Percentiles rank a stretch among this genome's conserved stretches.
Conservation (phyloP, 1,140 invertebrate genomes). For the Eupristina koningsbergeri region DNA sequence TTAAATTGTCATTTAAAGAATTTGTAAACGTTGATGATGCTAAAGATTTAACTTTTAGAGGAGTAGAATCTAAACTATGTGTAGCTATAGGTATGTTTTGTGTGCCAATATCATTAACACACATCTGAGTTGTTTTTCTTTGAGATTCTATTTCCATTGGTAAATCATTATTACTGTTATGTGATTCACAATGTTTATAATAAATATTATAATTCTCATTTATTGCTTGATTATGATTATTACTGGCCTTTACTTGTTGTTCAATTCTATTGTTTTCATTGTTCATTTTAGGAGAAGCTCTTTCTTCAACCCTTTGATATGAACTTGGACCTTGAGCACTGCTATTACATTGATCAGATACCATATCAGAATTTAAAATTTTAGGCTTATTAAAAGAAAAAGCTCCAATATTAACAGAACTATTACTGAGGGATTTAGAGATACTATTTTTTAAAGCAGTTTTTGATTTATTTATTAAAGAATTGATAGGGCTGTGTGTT, state of each 20-base stretch:
- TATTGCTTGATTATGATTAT: conserved; percentile 36
- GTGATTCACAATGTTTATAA: background rate
- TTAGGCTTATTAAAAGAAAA: conserved; percentile 54
- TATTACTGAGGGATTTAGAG: conserved; percentile 62
- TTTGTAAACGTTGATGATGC: conserved; percentile 45
- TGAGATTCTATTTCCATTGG: conserved; percentile 36
- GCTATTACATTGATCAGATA: conserved; percentile 14
- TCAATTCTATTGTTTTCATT: conserved; percentile 12
- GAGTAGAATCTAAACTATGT: conserved; percentile 60
- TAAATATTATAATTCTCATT: conserved; percentile 43
- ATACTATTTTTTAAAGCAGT: conserved; percentile 58
- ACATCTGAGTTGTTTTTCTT: conserved; percentile 23
- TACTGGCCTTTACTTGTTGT: conserved; percentile 37
- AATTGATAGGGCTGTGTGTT: conserved; percentile 61
- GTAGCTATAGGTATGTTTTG: conserved; percentile 49
- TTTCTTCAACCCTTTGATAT: background rate
- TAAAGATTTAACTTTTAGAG: conserved; percentile 53
- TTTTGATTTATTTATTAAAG: conserved; percentile 59
- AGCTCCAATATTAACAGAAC: conserved; percentile 59
- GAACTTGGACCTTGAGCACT: background rate
- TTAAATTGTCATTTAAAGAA: conserved; percentile 44
- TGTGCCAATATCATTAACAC: conserved; percentile 47
- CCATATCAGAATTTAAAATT: background rate
- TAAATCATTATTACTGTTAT: conserved; percentile 20
- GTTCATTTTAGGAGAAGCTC: background rate